A percentile compares a stretch with the other conserved stretches of the same genome.
Conservation (phyloP, 2,113 vertebrate genomes). For the Oreochromis niloticus region DNA sequence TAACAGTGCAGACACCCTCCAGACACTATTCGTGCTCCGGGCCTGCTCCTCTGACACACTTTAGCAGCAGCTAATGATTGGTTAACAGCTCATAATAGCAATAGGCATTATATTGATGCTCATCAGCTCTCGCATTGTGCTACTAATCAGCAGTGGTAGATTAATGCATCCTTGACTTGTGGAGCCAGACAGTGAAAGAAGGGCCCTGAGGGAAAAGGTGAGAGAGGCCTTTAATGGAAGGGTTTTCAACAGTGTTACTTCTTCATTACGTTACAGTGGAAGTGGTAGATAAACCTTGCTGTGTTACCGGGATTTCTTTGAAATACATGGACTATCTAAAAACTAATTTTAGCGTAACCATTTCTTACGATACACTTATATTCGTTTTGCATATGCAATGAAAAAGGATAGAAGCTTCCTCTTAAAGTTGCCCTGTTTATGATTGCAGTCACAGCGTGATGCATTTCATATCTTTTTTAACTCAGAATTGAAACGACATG, state of each 20-base stretch:
- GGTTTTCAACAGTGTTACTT: not conserved
- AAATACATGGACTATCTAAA: not conserved
- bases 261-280: not conserved
- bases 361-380: not conserved
- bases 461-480: not conserved
- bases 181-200: slow-evolving; percentile 1
- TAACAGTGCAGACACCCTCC: not conserved
- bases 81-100: slow-evolving; percentile 37
- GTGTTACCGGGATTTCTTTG: not conserved
- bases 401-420: not conserved
- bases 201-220: not conserved
- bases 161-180: slow-evolving; percentile 33
- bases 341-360: not conserved
- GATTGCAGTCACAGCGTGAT: not conserved
- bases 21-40: not conserved
- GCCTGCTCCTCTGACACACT: slow-evolving; percentile 3
- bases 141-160: slow-evolving; percentile 7
- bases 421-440: not conserved
- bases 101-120: slow-evolving; percentile 26
- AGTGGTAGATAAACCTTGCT: not conserved
- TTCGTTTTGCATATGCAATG: not conserved
- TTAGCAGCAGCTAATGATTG: slow-evolving; percentile 15
- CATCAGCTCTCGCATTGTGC: not conserved
- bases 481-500: not conserved
- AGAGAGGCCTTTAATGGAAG: not conserved